phyloP scores from a whole-genome alignment of 2,888 invertebrate genomes.

The Heliothis peltigera region DNA sequence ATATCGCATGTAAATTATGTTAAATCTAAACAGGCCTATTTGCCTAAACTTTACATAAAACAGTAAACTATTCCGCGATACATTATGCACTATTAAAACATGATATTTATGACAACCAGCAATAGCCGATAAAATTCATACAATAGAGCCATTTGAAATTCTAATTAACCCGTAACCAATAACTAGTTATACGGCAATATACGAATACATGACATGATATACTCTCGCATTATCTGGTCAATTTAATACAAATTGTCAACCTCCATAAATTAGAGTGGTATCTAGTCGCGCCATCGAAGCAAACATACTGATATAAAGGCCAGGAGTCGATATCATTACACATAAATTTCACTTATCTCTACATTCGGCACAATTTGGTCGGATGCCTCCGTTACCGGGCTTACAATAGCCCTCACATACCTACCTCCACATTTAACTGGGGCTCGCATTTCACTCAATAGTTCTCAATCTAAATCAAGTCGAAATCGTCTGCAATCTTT shows the following conservation, averaged over 20 bases:
- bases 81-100: conserved; percentile 42
- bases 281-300: conserved; percentile 79
- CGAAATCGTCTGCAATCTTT: conserved; percentile 52
- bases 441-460: conserved; percentile 59
- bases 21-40: conserved; percentile 18
- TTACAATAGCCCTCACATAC: conserved; percentile 56
- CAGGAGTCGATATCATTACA: conserved; percentile 84
- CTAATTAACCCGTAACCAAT: conserved; percentile 55
- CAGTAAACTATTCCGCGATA: conserved; percentile 13
- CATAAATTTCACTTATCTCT: conserved; percentile 86
- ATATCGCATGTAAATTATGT: conserved; percentile 4
- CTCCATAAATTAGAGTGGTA: conserved; percentile 76
- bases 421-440: conserved; percentile 56
- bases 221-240: conserved; percentile 72
- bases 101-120: conserved; percentile 48
- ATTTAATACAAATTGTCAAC: conserved; percentile 77
- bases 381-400: conserved; percentile 62
- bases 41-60: conserved; percentile 26
- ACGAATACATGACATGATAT: conserved; percentile 61
- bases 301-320: conserved; percentile 83
- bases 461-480: conserved; percentile 59
- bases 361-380: conserved; percentile 82
- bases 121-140: conserved; percentile 52
- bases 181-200: conserved; percentile 45
- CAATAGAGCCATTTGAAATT: conserved; percentile 60